Percentiles rank a stretch among this genome's conserved stretches.
phyloP scores from a whole-genome alignment of 2,888 invertebrate genomes.

The Acrocyrtus sp. region DNA sequence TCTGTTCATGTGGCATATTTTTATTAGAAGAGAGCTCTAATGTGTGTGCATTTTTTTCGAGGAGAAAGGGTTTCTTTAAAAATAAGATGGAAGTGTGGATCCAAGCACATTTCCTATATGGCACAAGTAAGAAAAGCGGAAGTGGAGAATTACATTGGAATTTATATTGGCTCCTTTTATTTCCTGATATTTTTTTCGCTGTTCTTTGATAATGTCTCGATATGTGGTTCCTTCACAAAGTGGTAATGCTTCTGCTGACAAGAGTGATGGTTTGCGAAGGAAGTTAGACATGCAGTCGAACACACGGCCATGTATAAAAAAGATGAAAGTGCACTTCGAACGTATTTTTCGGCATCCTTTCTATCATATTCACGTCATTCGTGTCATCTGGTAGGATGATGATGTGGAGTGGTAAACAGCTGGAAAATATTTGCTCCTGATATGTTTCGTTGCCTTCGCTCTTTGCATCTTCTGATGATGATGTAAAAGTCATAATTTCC shows the following conservation, averaged over 20 bases:
- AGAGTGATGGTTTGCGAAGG: not conserved
- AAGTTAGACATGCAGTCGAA: not conserved
- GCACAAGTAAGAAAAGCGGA: conserved; percentile 20
- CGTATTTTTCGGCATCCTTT: not conserved
- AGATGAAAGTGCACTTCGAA: conserved; percentile 17
- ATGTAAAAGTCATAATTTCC: too few species aligned
- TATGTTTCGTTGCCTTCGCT: too few species aligned
- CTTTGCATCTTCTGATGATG: too few species aligned
- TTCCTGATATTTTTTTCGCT: conserved; percentile 46
- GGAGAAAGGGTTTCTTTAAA: conserved; percentile 20
- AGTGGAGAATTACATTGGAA: conserved; percentile 54
- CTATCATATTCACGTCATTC: too few species aligned
- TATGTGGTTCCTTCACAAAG: conserved; percentile 39
- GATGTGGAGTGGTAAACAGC: too few species aligned
- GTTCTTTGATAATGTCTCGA: conserved; percentile 50
- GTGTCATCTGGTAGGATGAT: too few species aligned
- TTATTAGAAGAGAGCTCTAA: not conserved
- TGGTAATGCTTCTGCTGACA: conserved; percentile 28
- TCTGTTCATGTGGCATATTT: conserved; percentile 1
- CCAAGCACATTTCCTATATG: not conserved
- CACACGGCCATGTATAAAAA: not conserved
- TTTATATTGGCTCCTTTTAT: conserved; percentile 58
- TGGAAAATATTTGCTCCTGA: too few species aligned
- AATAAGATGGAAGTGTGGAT: conserved; percentile 7
- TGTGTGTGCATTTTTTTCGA: too few species aligned